Conservation (phyloP, 2,797 vertebrate species). For the Anguilla obscura region DNA sequence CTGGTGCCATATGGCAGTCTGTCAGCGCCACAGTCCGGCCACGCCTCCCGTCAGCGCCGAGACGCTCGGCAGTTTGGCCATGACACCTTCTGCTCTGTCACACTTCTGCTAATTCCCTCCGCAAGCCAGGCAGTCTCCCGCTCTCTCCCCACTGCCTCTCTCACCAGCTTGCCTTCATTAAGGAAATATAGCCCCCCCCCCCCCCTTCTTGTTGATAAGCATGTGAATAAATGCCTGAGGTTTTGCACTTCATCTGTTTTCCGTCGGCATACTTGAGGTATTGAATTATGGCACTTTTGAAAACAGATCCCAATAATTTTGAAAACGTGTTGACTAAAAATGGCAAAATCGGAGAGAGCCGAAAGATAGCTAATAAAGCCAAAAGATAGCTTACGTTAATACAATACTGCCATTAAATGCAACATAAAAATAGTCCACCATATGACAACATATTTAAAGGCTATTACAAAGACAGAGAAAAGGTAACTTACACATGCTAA, state of each 20-base stretch:
- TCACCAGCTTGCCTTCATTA: constrained; percentile 1
- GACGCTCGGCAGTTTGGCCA: constrained; percentile 45
- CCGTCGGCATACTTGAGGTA: neutral
- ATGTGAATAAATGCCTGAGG: neutral
- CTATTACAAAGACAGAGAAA: neutral
- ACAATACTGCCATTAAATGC: neutral
- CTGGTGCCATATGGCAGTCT: constrained; percentile 55
- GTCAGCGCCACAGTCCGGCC: constrained; percentile 24
- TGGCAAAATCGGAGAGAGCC: too few species aligned
- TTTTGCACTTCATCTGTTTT: neutral
- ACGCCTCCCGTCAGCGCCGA: constrained; percentile 36
- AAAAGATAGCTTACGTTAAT: neutral
- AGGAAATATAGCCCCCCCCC: neutral
- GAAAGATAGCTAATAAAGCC: neutral
- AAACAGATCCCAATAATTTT: neutral
- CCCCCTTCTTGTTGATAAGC: neutral
- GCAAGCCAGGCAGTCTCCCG: constrained; percentile 50
- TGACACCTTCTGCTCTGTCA: constrained; percentile 51
- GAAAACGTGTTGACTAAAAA: neutral
- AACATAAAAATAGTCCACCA: neutral
- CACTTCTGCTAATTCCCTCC: constrained; percentile 49
- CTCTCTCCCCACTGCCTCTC: constrained; percentile 35
- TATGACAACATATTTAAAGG: neutral
- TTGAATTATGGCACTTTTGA: neutral
- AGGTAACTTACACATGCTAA: constrained; percentile 64